Base-by-base conservation (phyloP, 2,113 vertebrate species). In the Cyanoramphus novaezelandiae region DNA sequence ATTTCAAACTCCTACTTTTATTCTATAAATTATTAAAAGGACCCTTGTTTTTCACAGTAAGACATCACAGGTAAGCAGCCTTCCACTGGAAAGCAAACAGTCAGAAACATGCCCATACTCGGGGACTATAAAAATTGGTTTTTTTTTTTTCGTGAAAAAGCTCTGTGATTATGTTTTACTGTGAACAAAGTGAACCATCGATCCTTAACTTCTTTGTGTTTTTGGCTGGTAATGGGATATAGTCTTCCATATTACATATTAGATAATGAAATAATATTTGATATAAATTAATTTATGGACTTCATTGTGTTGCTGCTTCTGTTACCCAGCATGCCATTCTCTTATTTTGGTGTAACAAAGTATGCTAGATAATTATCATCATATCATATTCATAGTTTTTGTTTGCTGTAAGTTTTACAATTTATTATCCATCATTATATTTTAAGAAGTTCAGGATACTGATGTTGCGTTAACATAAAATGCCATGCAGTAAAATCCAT, bases 121-220 rank as follows among this genome's bases (percentile, higher is more conserved):
- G 31, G 21, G 9, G 2, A 62, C 7, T 16, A 18, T 7, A 78
- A 17, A 24, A 25, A 13, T 24, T 24, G 3, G 0, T 13, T 39
- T 13, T 0, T 47, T 3, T 0, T 43, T 78, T 79, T 23, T n/a
- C 4, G 10, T 29, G 27, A 55, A 78, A 63, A 88, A 63, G 0
- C 1, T 52, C 25, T 50, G 23, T 65, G 44, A 44, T 59, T 57
- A 24, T 17, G 25, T 52, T 85, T 69, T 44, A 23, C 8, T 2
- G 0, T 24, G 1, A 85, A 15, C 10, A 72, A 82, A 77, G 5
- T 49, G 39, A 90, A 47, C 9, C 2, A 39, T 39, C 29, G 62
- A 4, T 12, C 15, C 7, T 17, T 78, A 46, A 24, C 1, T 39
- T 35, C 19, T 78, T 47, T 10, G 60, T 9, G 0, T 5, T 78